phyloP scores from a whole-genome alignment of 2,113 vertebrate genomes.

The Sphyrna mokarran region DNA sequence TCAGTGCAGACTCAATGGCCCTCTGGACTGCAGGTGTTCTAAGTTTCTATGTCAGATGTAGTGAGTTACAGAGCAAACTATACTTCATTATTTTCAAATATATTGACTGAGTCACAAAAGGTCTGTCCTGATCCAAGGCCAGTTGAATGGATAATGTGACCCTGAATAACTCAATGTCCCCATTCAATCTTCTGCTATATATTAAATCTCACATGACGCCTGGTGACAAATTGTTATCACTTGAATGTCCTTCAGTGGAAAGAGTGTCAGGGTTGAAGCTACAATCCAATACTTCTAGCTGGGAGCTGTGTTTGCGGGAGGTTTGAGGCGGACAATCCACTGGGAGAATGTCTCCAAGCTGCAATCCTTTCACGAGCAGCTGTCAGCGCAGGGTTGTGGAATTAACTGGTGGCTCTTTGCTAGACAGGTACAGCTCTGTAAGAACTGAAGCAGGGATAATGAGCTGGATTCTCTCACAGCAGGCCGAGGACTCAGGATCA shows the following conservation, averaged over 20 bases:
- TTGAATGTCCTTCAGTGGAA: not conserved
- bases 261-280: not conserved
- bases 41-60: not conserved
- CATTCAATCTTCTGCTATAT: not conserved
- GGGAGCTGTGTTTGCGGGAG: not conserved
- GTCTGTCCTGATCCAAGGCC: not conserved
- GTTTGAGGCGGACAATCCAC: not conserved
- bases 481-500: too few species aligned
- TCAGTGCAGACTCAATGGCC: too few species aligned
- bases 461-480: too few species aligned
- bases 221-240: not conserved
- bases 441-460: not conserved
- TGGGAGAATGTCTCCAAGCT: not conserved
- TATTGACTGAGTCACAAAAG: not conserved
- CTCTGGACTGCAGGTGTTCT: too few species aligned
- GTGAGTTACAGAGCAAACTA: not conserved
- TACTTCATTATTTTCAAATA: not conserved
- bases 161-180: not conserved
- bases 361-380: not conserved
- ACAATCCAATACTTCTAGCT: not conserved
- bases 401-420: not conserved
- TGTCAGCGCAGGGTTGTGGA: not conserved
- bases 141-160: not conserved
- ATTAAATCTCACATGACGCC: not conserved
- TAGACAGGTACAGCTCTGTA: not conserved